Evolutionary conservation across 2,797 vertebrate genomes (phyloP), one percentile per base, ranked within the genome.

Genomic region (Chromis chromis): DNA sequence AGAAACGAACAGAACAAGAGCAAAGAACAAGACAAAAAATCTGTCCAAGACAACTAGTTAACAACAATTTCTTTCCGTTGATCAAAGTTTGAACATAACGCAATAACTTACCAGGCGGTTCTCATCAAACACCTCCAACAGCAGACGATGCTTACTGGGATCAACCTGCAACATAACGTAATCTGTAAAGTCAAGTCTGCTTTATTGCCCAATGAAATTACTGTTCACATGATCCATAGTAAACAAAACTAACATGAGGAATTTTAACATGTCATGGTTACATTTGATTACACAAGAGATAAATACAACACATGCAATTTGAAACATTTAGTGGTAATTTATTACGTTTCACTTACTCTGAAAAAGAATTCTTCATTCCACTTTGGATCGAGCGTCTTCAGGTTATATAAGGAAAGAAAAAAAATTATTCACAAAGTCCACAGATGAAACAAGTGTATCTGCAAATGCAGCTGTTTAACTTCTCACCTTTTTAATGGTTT

Each of bases 51-150:
- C 19, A 48, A 21, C 6, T 10, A n/a, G 7, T n/a, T 21, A 21
- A 46, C 16, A 46, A 1, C n/a, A 21, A 11, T 12, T n/a, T 48
- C 46, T n/a, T 9, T 44, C 17, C 19, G 7, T 9, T 48, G 46
- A 48, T 14, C 14, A 16, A 9, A 42, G 13, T 31, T 52, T 17
- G 1, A 74, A 72, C 2, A 55, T 33, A 60, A 70, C 7, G n/a
- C 9, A 25, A 66, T 1, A n/a, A 96, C 97, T 92, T 93, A 99
- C 98, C 96, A 99, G 91, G 31, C 98, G 96, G 80, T 99, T 99
- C 89, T 99, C 98, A 90, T 99, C 98, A 90, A 99, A 99, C 50
- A 99, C 97, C 91, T 99, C 98, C 65, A 99, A 94, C 57, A 99
- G 94, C 50, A 99, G 92, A 40, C 97, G 95, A 86, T 99, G 97